Conservation (phyloP, 2,888 invertebrate genomes). For the Lordiphosa fenestrarum region DNA sequence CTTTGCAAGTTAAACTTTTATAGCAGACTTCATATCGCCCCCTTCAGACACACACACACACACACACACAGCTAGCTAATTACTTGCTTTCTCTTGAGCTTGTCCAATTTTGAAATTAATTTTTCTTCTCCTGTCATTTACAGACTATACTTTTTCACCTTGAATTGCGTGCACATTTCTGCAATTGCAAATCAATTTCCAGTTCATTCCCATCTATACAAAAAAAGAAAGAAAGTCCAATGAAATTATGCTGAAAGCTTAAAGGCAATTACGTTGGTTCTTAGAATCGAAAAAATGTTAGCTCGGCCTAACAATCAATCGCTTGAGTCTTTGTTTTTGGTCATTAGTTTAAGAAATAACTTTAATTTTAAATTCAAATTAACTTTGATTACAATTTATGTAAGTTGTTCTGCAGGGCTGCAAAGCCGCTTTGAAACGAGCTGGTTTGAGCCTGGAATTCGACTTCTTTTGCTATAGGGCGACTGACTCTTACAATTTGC, state of each 20-base stretch:
- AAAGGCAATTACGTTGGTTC: conserved; percentile 29
- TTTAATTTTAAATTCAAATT: too few relatives aligned
- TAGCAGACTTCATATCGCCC: neutral
- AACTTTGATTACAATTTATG: too few relatives aligned
- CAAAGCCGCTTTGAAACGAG: too few relatives aligned
- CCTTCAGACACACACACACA: too few relatives aligned
- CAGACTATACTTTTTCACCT: conserved; percentile 7
- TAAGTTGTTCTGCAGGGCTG: too few relatives aligned
- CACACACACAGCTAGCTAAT: conserved; percentile 26
- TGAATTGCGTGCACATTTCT: conserved; percentile 1
- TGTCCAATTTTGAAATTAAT: conserved; percentile 23
- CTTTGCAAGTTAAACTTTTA: conserved; percentile 6
- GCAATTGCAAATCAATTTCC: conserved; percentile 68
- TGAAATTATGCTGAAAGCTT: conserved; percentile 17
- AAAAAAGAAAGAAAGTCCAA: conserved; percentile 15
- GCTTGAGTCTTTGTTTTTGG: too few relatives aligned
- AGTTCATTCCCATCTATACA: conserved; percentile 45
- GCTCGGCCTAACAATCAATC: too few relatives aligned
- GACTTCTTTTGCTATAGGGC: too few relatives aligned
- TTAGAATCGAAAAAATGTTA: conserved; percentile 3
- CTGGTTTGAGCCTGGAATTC: too few relatives aligned
- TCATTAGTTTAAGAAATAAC: too few relatives aligned
- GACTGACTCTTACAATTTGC: too few relatives aligned
- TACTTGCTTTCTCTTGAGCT: conserved; percentile 24
- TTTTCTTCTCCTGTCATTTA: conserved; percentile 15